Percentiles rank a stretch among this genome's conserved stretches.
Conservation (phyloP, 2,113 vertebrate genomes). For the Hippocampus mohnikei region DNA sequence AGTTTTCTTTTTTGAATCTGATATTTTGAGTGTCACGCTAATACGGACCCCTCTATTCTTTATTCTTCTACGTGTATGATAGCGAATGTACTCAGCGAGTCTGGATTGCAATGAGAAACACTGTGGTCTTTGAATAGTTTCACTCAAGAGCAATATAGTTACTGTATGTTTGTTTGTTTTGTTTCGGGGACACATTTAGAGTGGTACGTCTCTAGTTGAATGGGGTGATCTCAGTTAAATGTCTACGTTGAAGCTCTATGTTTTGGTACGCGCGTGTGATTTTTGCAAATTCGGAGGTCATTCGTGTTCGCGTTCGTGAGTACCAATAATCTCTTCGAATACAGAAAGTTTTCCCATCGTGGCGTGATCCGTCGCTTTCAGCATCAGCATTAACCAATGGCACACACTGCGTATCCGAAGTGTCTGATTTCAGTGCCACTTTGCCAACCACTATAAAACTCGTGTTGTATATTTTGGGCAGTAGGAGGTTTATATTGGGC, state of each 20-base stretch:
- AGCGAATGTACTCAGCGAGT: constrained; percentile 64
- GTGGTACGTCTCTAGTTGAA: constrained; percentile 35
- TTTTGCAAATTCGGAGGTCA: constrained; percentile 48
- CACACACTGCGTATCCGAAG: constrained; percentile 8
- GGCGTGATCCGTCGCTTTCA: background rate
- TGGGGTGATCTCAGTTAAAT: constrained; percentile 36
- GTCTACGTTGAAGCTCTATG: constrained; percentile 40
- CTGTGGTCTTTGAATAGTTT: constrained; percentile 67
- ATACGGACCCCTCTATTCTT: constrained; percentile 49
- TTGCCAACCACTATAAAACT: constrained; percentile 36
- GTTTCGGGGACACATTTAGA: constrained; percentile 31
- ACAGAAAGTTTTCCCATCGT: constrained; percentile 19
- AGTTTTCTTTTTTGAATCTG: constrained; percentile 55
- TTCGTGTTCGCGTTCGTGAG: constrained; percentile 37
- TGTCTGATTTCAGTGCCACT: constrained; percentile 10
- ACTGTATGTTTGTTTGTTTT: constrained; percentile 9
- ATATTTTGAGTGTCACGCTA: constrained; percentile 48
- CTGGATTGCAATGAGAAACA: constrained; percentile 63
- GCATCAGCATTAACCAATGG: constrained; percentile 24
- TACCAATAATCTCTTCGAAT: constrained; percentile 40
- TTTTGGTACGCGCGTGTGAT: constrained; percentile 50
- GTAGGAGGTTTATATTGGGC: constrained; percentile 56
- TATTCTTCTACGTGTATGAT: constrained; percentile 66
- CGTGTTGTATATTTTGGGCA: constrained; percentile 27
- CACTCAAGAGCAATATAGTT: constrained; percentile 69